Conservation (phyloP, 2,888 invertebrate genomes). For the Noctua janthina region DNA sequence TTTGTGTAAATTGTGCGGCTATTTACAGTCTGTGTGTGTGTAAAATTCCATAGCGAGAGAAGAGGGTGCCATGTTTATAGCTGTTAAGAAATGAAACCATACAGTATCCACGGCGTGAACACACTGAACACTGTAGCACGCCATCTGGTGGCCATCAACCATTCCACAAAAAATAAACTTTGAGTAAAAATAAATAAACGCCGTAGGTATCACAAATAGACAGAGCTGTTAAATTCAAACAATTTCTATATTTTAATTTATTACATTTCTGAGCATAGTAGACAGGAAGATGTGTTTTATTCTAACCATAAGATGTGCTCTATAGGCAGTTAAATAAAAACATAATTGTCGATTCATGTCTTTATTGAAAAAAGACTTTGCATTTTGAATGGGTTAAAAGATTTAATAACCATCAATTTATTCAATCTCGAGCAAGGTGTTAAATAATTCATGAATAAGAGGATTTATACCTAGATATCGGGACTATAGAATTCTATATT, state of each 20-base stretch:
- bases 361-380: constrained; percentile 23
- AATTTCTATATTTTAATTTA: constrained; percentile 71
- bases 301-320: constrained; percentile 17
- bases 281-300: constrained; percentile 37
- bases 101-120: constrained; percentile 78
- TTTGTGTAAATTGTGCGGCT: constrained; percentile 76
- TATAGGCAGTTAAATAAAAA: constrained; percentile 12
- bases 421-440: constrained; percentile 34
- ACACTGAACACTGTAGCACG: constrained; percentile 76
- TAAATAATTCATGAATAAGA: constrained; percentile 49
- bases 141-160: constrained; percentile 89
- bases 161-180: constrained; percentile 87
- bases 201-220: constrained; percentile 82
- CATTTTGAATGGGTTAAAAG: constrained; percentile 27
- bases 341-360: constrained; percentile 15
- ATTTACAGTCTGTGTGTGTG: constrained; percentile 80
- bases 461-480: constrained; percentile 27
- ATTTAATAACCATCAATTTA: constrained; percentile 47
- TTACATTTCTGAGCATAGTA: constrained; percentile 47
- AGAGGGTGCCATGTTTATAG: constrained; percentile 86
- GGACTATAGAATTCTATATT: constrained; percentile 26
- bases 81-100: constrained; percentile 85
- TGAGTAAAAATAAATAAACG: constrained; percentile 86
- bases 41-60: constrained; percentile 83
- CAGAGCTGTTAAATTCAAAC: constrained; percentile 79